Base-by-base conservation (phyloP, 2,888 invertebrate genomes). In the Cremastobaeus sp. region DNA sequence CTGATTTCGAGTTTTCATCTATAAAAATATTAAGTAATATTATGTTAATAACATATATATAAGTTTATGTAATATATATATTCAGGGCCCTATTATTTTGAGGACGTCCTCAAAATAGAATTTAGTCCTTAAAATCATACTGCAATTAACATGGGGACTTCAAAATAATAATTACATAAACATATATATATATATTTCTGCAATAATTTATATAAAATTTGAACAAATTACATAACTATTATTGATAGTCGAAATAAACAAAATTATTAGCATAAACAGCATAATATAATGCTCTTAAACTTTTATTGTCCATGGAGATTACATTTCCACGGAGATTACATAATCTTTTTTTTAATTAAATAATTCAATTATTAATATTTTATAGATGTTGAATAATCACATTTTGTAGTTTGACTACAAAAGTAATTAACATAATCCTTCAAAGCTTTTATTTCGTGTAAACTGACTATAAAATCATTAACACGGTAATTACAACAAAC, bases 401-500 rank as follows among this genome's bases (percentile, higher is more conserved):
- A 18, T 18, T 17, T 1, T 39, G 12, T 35, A 35, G 35, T 35
- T 35, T 14, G 11, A 8, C 17, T 1, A 12, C 21, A 21, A 14
- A 43, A 43, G 21, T 21, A 39, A 39, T 20, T 21, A 43, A 20
- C 21, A 43, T 43, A 43, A 43, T 11, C 41, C 12, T 43, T 43
- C 11, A 43, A 20, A 39, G 4, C 17, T 43, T 43, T 43, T 43
- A 43, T 43, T 43, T 43, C 41, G 21, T 43, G 41, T 21, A 11
- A 43, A 21, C 11, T 5, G 11, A 43, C 41, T 12, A 43, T 5
- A 43, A 43, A 43, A 43, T 21, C 41, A 43, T 43, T 20, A 11
- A 43, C 12, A 43, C 41, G 41, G 21, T 43, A 6, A 43, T 43
- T 43, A 43, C 21, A 21, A 43, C 11, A 21, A 43, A 43, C 41